These are phyloP conservation scores for Pempheris klunzingeri DNA, from an alignment of 2,797 vertebrate genomes.

Conservation along the genomic window DNA sequence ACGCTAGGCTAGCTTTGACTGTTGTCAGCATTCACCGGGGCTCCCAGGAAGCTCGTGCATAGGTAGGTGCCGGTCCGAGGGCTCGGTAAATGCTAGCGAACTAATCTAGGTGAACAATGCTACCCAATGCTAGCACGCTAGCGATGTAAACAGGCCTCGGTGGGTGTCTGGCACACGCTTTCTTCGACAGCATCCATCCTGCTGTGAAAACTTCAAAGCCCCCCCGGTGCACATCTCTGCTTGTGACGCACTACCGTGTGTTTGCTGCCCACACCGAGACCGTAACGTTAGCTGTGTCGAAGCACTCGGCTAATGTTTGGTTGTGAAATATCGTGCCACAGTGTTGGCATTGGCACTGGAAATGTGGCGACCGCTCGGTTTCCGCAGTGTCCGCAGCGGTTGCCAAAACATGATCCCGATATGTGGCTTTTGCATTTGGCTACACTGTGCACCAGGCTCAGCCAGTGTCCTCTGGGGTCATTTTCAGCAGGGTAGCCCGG, in stretches of 20 bases:
- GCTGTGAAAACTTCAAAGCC: constrained; percentile 6
- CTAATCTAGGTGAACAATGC: constrained; percentile 26
- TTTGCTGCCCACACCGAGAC: background rate
- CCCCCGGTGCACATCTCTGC: background rate
- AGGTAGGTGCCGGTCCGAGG: constrained; percentile 16
- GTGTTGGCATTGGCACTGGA: constrained; percentile 32
- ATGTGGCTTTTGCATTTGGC: constrained; percentile 1
- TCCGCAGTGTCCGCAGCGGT: constrained; percentile 43
- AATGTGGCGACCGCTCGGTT: constrained; percentile 33
- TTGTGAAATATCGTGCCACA: constrained; percentile 40
- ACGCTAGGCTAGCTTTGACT: background rate
- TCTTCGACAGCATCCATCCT: constrained; percentile 64
- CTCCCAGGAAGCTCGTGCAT: background rate
- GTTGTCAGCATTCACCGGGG: background rate
- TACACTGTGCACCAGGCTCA: too few relatives aligned
- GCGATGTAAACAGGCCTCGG: constrained; percentile 77
- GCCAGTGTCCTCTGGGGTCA: too few relatives aligned
- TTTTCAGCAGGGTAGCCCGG: background rate
- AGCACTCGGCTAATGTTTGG: background rate
- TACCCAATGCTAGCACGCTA: constrained; percentile 62
- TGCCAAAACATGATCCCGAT: constrained; percentile 10
- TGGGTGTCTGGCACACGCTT: constrained; percentile 33
- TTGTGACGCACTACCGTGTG: background rate
- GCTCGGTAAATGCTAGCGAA: constrained; percentile 26
- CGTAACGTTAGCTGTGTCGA: background rate